A percentile compares a stretch with the other conserved stretches of the same genome.
Evolutionary conservation across 2,797 vertebrate species (phyloP).

Genomic region (Nasua narica): DNA sequence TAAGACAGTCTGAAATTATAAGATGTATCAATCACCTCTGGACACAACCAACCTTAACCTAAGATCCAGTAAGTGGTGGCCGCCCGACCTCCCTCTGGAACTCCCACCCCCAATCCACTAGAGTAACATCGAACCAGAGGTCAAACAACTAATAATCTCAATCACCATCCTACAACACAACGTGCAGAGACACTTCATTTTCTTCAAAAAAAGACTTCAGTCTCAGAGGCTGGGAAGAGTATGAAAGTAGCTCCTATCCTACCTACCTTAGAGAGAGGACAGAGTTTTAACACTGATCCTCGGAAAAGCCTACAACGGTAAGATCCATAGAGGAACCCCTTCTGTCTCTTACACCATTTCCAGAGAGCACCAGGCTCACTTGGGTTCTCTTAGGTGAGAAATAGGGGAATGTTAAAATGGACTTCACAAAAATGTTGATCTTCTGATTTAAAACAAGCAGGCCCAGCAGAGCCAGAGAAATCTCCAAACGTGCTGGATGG

Average conservation of each 20-base stretch:
- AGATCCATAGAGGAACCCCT: background rate
- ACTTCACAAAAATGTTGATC: background rate
- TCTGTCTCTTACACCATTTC: background rate
- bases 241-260: background rate
- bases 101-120: background rate
- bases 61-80: background rate
- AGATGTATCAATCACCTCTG: background rate
- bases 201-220: background rate
- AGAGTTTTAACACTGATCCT: background rate
- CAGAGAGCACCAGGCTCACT: background rate
- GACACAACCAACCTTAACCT: slow-evolving; percentile 57
- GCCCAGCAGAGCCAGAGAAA: background rate
- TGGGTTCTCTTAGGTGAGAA: background rate
- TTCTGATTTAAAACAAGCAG: background rate
- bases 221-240: background rate
- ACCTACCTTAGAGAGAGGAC: background rate
- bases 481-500: fast-evolving
- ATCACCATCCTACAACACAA: background rate
- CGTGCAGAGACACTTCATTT: background rate
- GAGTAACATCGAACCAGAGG: background rate
- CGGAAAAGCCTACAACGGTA: background rate
- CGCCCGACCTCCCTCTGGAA: background rate
- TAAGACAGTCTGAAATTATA: slow-evolving; percentile 58
- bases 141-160: background rate
- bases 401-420: background rate